phyloP scores from a whole-genome alignment of 2,113 vertebrate species.

The Sphyrna mokarran region DNA sequence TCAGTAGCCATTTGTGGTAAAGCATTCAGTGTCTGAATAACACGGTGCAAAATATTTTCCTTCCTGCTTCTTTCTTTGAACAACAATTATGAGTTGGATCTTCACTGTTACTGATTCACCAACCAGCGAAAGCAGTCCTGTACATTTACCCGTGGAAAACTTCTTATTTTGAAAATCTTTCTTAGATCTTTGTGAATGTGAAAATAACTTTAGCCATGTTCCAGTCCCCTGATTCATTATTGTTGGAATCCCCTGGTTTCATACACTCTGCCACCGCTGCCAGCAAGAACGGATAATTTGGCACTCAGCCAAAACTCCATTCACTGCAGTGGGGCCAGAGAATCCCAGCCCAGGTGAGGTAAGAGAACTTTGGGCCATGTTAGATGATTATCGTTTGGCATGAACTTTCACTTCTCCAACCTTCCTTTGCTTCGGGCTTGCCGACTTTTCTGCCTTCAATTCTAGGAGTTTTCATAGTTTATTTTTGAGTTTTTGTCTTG shows the following conservation, averaged over 20 bases:
- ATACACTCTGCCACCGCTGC: too few relatives aligned
- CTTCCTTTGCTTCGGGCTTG: neutral
- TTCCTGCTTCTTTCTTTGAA: neutral
- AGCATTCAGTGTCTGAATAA: neutral
- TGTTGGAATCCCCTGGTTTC: neutral
- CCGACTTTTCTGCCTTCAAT: neutral
- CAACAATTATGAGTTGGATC: neutral
- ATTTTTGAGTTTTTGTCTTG: neutral
- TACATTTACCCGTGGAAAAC: neutral
- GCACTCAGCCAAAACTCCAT: too few relatives aligned
- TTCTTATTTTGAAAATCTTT: neutral
- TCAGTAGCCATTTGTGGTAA: neutral
- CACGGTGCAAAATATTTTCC: neutral
- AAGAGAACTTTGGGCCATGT: neutral
- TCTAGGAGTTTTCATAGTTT: neutral
- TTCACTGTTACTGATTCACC: neutral
- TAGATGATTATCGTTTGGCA: neutral
- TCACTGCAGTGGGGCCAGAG: too few relatives aligned
- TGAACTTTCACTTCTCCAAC: neutral
- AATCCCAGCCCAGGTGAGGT: too few relatives aligned
- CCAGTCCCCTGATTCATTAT: neutral
- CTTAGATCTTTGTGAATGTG: neutral
- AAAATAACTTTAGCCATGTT: neutral
- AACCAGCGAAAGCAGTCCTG: neutral
- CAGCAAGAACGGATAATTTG: too few relatives aligned